Percentiles rank a stretch among this genome's conserved stretches.
Evolutionary conservation across 2,888 invertebrate genomes (phyloP).

Genomic region (Mimas tiliae): DNA sequence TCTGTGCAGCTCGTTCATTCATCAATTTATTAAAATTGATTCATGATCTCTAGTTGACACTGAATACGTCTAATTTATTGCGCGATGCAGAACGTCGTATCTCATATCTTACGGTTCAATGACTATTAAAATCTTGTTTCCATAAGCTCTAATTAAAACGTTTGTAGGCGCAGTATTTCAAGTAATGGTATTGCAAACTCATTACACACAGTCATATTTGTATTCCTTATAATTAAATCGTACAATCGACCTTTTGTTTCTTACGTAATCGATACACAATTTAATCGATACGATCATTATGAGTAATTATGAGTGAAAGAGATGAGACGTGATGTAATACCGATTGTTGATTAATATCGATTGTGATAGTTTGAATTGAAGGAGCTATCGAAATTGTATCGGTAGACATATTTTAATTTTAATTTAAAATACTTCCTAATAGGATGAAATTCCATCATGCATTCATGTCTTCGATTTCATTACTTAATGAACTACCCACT

Average conservation of each 20-base stretch:
- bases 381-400: not conserved
- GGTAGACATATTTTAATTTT: not conserved
- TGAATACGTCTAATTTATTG: too few relatives aligned
- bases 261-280: conserved; percentile 10
- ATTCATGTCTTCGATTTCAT: too few relatives aligned
- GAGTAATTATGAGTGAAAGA: conserved; percentile 11
- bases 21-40: too few relatives aligned
- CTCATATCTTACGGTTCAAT: too few relatives aligned
- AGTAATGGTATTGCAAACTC: not conserved
- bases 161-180: too few relatives aligned
- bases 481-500: too few relatives aligned
- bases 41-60: too few relatives aligned
- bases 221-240: conserved; percentile 3
- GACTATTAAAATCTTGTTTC: too few relatives aligned
- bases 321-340: conserved; percentile 13
- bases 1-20: too few relatives aligned
- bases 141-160: too few relatives aligned
- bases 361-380: conserved; percentile 6
- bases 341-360: conserved; percentile 10
- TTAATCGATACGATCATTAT: conserved; percentile 15
- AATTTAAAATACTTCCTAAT: not conserved
- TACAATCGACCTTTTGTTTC: not conserved
- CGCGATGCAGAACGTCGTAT: too few relatives aligned
- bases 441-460: not conserved
- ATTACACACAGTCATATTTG: conserved; percentile 7